Percentiles rank a stretch among this genome's conserved stretches.
phyloP scores from a whole-genome alignment of 2,113 vertebrate genomes.

The Indri indri region DNA sequence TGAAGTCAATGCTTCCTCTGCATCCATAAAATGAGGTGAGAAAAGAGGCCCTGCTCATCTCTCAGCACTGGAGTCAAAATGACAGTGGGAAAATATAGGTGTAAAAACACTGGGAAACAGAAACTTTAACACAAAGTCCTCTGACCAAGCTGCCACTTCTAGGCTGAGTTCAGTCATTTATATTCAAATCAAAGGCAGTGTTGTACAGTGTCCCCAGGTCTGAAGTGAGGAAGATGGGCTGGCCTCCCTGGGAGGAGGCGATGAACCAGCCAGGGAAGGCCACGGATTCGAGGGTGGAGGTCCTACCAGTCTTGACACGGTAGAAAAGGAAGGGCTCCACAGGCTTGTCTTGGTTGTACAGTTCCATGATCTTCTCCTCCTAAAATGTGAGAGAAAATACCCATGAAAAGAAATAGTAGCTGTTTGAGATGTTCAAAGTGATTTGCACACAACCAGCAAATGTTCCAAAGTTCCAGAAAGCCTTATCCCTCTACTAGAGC shows the following conservation, averaged over 20 bases:
- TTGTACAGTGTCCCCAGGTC: not conserved
- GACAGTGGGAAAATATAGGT: not conserved
- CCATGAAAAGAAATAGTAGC: not conserved
- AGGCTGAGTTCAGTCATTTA: not conserved
- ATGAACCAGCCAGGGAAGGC: conserved; percentile 55
- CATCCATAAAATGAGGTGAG: not conserved
- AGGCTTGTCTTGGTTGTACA: not conserved
- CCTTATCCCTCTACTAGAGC: not conserved
- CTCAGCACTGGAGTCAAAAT: not conserved
- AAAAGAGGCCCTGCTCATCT: not conserved
- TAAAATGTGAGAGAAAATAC: not conserved
- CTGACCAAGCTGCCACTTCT: not conserved
- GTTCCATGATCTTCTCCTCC: conserved; percentile 14
- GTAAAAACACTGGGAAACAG: not conserved
- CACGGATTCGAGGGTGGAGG: conserved; percentile 55
- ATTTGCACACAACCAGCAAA: not conserved
- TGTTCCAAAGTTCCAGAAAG: not conserved
- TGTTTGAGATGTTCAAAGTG: not conserved
- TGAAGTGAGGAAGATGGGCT: conserved; percentile 51
- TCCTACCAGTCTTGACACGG: rapidly evolving
- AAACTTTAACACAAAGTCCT: not conserved
- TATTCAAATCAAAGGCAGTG: conserved; percentile 3
- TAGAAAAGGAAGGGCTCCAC: conserved; percentile 61
- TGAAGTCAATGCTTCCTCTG: not conserved
- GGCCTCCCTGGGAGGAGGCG: not conserved